Percentiles rank a stretch among this genome's conserved stretches.
phyloP scores from a whole-genome alignment of 2,113 vertebrate genomes.

The Prinia subflava region DNA sequence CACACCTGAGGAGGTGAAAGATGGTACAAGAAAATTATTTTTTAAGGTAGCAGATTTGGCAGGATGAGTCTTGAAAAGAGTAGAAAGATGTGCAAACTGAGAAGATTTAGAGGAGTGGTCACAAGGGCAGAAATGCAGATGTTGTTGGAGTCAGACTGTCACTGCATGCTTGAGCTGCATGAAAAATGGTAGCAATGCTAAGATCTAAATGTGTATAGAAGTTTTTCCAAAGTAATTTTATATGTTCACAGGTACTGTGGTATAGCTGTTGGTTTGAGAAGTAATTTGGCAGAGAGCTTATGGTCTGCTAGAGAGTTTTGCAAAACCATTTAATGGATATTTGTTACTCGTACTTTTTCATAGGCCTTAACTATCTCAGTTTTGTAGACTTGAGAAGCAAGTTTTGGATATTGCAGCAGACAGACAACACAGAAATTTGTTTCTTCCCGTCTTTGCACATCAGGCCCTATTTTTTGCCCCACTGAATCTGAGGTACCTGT shows the following conservation, averaged over 20 bases:
- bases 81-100: neutral
- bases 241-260: neutral
- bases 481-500: neutral
- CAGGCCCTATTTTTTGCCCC: neutral
- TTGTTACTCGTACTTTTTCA: neutral
- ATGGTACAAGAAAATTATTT: neutral
- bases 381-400: neutral
- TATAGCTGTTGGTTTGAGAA: neutral
- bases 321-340: neutral
- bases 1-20: neutral
- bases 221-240: neutral
- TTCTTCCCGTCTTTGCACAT: neutral
- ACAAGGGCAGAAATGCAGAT: neutral
- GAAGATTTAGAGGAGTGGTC: neutral
- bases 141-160: neutral
- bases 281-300: neutral
- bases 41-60: neutral
- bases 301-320: neutral
- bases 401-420: neutral
- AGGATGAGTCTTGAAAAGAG: neutral
- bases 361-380: neutral
- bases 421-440: neutral
- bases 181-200: neutral
- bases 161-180: neutral
- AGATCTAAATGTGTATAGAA: neutral